phyloP scores from a whole-genome alignment of 2,113 vertebrate species.

The Microcebus lehilahytsara region DNA sequence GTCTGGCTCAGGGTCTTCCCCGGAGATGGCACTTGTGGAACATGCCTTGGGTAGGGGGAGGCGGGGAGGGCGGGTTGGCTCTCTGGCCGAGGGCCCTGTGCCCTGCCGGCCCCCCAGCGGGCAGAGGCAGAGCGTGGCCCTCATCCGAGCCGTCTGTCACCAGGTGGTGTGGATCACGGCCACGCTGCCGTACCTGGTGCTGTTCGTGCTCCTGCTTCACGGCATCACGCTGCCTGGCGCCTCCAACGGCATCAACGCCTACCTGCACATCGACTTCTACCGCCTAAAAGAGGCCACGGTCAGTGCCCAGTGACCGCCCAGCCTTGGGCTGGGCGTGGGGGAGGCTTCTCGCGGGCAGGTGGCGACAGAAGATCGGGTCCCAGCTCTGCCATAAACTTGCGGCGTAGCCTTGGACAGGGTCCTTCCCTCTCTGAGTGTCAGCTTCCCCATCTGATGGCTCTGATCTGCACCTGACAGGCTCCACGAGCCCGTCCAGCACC shows the following conservation, averaged over 20 bases:
- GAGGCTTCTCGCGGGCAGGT: rapidly evolving
- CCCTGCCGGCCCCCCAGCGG: rapidly evolving
- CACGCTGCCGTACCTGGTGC: constrained; percentile 96
- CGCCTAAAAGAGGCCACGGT: constrained; percentile 94
- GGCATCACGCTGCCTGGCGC: constrained; percentile 95
- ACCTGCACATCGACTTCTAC: constrained; percentile 95
- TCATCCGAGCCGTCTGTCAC: constrained; percentile 25
- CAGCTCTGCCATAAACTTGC: background rate
- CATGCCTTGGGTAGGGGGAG: rapidly evolving
- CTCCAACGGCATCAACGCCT: constrained; percentile 93
- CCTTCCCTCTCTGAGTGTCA: background rate
- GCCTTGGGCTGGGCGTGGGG: background rate
- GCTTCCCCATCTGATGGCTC: background rate
- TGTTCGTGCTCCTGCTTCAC: constrained; percentile 95
- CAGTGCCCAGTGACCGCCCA: constrained; percentile 49
- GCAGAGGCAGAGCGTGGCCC: background rate
- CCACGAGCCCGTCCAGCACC: rapidly evolving
- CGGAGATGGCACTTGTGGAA: background rate
- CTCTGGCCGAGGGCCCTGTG: background rate
- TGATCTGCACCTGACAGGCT: background rate
- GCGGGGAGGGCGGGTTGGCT: background rate
- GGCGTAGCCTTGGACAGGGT: background rate
- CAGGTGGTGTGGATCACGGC: constrained; percentile 99
- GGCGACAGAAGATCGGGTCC: background rate
- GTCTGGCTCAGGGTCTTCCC: background rate